Conservation (phyloP, 2,888 invertebrate genomes). For the Odontothrips loti region DNA sequence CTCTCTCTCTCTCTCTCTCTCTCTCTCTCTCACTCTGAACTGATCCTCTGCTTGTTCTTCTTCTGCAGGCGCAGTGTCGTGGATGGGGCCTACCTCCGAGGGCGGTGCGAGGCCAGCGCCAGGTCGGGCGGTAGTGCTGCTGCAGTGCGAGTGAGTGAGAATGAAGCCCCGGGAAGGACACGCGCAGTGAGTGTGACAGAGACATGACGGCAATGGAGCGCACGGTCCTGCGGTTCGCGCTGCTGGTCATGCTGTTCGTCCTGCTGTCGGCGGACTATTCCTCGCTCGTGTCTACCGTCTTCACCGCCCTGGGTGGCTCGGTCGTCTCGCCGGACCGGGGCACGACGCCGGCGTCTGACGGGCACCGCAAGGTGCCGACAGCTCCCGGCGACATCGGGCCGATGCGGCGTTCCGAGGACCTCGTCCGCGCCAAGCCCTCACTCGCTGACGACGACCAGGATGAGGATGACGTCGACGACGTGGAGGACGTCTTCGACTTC, state of each 20-base stretch:
- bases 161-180: too few relatives aligned
- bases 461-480: background rate
- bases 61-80: background rate
- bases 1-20: too few relatives aligned
- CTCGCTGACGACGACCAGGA: background rate
- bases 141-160: too few relatives aligned
- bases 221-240: background rate
- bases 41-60: too few relatives aligned
- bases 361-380: background rate
- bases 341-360: background rate
- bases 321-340: background rate
- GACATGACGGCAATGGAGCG: background rate
- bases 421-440: background rate
- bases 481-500: constrained; percentile 10
- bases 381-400: background rate
- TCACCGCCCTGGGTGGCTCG: constrained; percentile 8
- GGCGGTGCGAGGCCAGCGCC: background rate
- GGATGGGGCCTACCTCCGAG: background rate
- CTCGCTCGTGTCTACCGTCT: background rate
- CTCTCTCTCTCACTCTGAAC: too few relatives aligned
- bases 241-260: constrained; percentile 16
- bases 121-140: too few relatives aligned
- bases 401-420: background rate
- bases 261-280: constrained; percentile 17
- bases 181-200: too few relatives aligned